These are phyloP conservation scores for Galeopterus variegatus DNA, from an alignment of 2,113 vertebrate genomes.

Conservation along the genomic window DNA sequence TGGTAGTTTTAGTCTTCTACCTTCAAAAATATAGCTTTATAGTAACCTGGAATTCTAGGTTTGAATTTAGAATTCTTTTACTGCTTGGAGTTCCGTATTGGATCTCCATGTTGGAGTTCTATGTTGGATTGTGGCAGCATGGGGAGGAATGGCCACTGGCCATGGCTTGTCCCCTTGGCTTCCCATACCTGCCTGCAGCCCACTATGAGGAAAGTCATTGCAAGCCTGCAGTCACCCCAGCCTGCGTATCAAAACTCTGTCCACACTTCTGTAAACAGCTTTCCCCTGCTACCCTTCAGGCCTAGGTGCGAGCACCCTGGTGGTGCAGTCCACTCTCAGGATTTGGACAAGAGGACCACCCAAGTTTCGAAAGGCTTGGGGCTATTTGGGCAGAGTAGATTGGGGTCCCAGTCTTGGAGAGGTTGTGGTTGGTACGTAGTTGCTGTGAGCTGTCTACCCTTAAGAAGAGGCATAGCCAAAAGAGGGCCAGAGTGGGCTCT, in stretches of 20 bases:
- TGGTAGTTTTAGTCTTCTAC: not conserved
- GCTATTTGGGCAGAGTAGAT: not conserved
- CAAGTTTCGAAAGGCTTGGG: not conserved
- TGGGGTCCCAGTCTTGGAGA: not conserved
- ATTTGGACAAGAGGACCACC: not conserved
- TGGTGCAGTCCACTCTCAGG: not conserved
- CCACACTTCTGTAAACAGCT: not conserved
- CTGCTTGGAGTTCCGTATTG: not conserved
- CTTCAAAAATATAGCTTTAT: conserved; percentile 1
- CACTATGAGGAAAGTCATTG: not conserved
- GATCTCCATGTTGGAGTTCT: not conserved
- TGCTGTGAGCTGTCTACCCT: not conserved
- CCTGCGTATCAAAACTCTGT: not conserved
- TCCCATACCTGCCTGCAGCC: not conserved
- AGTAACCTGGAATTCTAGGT: not conserved
- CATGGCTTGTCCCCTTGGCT: not conserved
- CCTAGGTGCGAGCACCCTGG: not conserved
- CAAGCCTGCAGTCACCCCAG: not conserved
- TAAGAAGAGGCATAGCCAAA: not conserved
- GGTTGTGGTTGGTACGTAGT: not conserved
- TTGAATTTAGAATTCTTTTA: not conserved
- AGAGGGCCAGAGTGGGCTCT: not conserved
- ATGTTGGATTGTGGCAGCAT: not conserved
- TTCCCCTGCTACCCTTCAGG: not conserved
- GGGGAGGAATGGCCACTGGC: not conserved